Percentiles rank a stretch among this genome's conserved stretches.
Conservation (phyloP, 2,113 vertebrate species). For the Craseonycteris thonglongyai region DNA sequence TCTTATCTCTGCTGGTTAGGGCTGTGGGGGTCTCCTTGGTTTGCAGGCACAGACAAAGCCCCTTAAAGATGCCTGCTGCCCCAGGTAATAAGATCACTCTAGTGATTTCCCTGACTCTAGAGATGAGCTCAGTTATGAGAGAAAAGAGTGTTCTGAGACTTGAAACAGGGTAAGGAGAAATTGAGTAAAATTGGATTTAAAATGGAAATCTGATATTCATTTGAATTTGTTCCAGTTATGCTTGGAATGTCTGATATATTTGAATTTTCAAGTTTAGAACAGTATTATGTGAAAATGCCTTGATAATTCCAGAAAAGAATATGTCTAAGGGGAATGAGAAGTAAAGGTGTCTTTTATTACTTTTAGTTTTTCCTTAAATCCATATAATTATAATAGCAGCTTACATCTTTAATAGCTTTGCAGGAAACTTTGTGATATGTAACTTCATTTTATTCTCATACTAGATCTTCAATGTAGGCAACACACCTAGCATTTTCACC, state of each 20-base stretch:
- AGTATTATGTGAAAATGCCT: constrained; percentile 68
- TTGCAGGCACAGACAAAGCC: background rate
- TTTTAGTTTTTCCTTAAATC: constrained; percentile 68
- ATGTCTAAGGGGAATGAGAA: constrained; percentile 59
- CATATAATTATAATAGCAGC: constrained; percentile 68
- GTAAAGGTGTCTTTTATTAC: constrained; percentile 71
- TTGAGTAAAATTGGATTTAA: constrained; percentile 69
- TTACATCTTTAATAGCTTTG: constrained; percentile 66
- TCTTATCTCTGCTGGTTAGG: no score
- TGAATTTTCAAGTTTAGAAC: constrained; percentile 73
- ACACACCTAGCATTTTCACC: constrained; percentile 18
- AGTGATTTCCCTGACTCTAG: constrained; percentile 55
- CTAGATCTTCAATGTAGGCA: background rate
- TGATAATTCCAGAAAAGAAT: constrained; percentile 70
- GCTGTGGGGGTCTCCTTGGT: background rate
- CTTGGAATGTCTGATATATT: constrained; percentile 66
- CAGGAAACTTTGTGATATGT: constrained; percentile 18
- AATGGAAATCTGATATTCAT: constrained; percentile 75
- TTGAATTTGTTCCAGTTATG: constrained; percentile 73
- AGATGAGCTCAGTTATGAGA: constrained; percentile 51
- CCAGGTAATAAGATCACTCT: constrained; percentile 52
- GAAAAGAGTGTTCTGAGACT: constrained; percentile 61
- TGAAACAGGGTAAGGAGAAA: constrained; percentile 55
- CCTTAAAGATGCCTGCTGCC: constrained; percentile 5
- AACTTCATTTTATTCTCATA: constrained; percentile 52